Conservation (phyloP, 2,888 invertebrate genomes). For the Chrysomela aeneicollis region DNA sequence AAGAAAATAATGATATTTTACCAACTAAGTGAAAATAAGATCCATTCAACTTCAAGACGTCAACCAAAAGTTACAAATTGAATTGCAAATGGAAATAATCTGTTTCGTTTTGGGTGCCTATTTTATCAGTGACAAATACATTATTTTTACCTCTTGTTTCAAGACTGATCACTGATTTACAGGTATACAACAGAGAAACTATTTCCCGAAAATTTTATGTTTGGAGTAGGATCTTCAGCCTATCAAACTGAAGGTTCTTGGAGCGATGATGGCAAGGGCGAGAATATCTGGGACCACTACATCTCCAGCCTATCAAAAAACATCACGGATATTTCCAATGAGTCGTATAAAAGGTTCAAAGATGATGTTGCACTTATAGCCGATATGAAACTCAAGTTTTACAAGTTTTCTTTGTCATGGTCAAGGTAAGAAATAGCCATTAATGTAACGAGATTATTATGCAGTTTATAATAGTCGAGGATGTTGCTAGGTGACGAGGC, state of each 20-base stretch:
- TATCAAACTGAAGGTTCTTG: constrained; percentile 21
- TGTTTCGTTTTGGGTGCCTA: too few species aligned
- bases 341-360: constrained; percentile 6
- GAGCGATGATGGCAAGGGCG: constrained; percentile 15
- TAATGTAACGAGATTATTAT: too few species aligned
- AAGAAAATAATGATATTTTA: too few species aligned
- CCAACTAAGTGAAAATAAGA: too few species aligned
- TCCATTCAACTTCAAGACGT: too few species aligned
- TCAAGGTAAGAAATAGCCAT: constrained; percentile 13
- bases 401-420: constrained; percentile 24
- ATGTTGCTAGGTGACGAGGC: too few species aligned
- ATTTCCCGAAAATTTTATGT: constrained; percentile 20
- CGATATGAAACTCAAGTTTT: constrained; percentile 10
- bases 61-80: too few species aligned
- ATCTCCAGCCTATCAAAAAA: not conserved
- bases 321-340: constrained; percentile 4
- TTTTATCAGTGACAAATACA: too few species aligned
- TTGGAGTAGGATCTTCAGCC: constrained; percentile 21
- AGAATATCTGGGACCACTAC: constrained; percentile 19
- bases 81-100: too few species aligned
- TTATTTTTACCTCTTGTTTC: too few species aligned
- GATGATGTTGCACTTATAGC: constrained; percentile 7
- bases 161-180: not conserved
- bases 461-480: too few species aligned
- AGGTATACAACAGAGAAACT: not conserved